Percentiles rank a stretch among this genome's conserved stretches.
Evolutionary conservation across 1,140 invertebrate genomes (phyloP).

Genomic region (Gerris buenoi): DNA sequence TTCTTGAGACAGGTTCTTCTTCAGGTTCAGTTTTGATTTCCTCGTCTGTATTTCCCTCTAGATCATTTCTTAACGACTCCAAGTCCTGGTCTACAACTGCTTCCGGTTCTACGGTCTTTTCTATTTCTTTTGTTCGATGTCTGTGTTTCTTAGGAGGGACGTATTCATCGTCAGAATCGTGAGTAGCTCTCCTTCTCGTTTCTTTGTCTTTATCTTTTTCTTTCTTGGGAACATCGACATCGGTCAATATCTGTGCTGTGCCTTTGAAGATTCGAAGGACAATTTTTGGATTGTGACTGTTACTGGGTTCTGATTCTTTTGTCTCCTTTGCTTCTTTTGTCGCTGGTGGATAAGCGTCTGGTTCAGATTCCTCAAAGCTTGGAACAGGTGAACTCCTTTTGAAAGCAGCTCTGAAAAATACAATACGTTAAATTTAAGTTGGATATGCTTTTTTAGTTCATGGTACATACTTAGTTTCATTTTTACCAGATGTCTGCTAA

Average conservation of each 20-base stretch:
- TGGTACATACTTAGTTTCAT: neutral
- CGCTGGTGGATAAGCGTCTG: neutral
- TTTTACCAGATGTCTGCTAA: neutral
- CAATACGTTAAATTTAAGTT: neutral
- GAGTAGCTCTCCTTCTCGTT: conserved; percentile 12
- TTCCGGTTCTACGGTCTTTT: conserved; percentile 29
- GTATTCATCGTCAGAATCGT: conserved; percentile 15
- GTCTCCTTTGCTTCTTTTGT: conserved; percentile 15
- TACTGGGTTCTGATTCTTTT: conserved; percentile 31
- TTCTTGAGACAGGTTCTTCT: conserved; percentile 7
- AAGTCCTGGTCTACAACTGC: conserved; percentile 17
- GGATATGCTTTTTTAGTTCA: neutral
- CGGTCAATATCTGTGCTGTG: conserved; percentile 31
- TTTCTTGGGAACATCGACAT: conserved; percentile 31
- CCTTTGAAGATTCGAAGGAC: conserved; percentile 49
- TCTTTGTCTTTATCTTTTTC: conserved; percentile 16
- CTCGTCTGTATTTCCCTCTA: neutral
- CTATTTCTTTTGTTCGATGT: conserved; percentile 7
- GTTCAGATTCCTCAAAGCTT: neutral
- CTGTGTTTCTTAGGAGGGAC: conserved; percentile 10
- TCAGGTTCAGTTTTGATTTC: neutral
- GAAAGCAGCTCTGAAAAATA: neutral
- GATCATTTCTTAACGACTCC: neutral
- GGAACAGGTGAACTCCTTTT: neutral
- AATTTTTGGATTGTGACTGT: conserved; percentile 44